Conservation (phyloP, 2,797 vertebrate species). For the Sebastes flavidus region DNA sequence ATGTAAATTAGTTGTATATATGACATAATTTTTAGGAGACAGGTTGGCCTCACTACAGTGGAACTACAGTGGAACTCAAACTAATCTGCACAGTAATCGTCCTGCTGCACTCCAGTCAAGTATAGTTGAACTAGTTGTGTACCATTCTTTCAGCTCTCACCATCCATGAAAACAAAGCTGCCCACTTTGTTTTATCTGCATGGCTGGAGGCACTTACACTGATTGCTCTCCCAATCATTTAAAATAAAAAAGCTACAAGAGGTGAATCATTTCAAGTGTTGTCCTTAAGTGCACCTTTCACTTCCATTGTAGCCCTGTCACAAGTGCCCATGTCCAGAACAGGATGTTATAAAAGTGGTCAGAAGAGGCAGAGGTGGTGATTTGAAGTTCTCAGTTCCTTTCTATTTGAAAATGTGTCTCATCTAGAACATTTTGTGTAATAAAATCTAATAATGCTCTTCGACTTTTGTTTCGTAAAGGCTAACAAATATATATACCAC, state of each 20-base stretch:
- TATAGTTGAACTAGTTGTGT: conserved; percentile 32
- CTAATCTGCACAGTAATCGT: conserved; percentile 15
- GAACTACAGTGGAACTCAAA: not conserved
- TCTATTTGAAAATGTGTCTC: not conserved
- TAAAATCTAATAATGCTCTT: not conserved
- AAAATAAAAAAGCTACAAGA: conserved; percentile 47
- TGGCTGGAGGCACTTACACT: conserved; percentile 27
- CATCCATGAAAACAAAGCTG: conserved; percentile 49
- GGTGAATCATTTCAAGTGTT: conserved; percentile 56
- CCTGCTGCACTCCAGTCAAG: conserved; percentile 46
- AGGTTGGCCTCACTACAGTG: not conserved
- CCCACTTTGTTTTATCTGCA: conserved; percentile 44
- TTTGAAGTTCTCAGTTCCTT: not conserved
- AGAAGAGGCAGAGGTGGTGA: not conserved
- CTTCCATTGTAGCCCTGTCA: conserved; percentile 28
- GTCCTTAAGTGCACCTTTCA: conserved; percentile 40
- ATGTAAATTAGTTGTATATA: not conserved
- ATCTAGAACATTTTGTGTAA: not conserved
- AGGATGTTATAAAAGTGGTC: conserved; percentile 14
- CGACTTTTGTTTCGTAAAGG: too few relatives aligned
- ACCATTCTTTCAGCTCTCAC: conserved; percentile 24
- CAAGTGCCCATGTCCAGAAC: conserved; percentile 5
- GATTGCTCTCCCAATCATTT: conserved; percentile 47
- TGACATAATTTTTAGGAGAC: not conserved
- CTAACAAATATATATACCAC: too few relatives aligned